These are phyloP conservation scores for Drosophila elegans DNA, from an alignment of 1,140 invertebrate species.

Conservation along the genomic window DNA sequence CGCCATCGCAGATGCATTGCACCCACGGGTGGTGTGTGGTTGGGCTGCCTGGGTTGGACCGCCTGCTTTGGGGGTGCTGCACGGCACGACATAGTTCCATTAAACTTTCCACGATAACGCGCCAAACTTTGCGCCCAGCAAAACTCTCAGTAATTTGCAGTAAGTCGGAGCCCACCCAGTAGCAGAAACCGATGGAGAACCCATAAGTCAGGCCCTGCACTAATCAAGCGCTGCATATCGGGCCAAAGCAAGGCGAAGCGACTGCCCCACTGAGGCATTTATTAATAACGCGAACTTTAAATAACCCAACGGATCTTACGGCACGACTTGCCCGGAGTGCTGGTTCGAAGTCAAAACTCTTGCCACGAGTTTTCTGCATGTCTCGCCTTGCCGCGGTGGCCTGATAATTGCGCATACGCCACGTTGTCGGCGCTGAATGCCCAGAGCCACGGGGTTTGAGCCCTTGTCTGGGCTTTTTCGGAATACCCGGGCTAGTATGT, in stretches of 20 bases:
- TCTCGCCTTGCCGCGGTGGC: slow-evolving; percentile 19
- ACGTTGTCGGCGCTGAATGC: slow-evolving; percentile 9
- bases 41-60: slow-evolving; percentile 14
- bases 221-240: slow-evolving; percentile 71
- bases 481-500: slow-evolving; percentile 22
- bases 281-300: slow-evolving; percentile 76
- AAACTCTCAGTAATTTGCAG: slow-evolving; percentile 67
- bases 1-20: slow-evolving; percentile 21
- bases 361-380: not conserved
- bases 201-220: slow-evolving; percentile 67
- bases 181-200: not conserved
- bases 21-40: slow-evolving; percentile 1
- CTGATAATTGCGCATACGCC: slow-evolving; percentile 54
- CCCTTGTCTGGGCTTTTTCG: slow-evolving; percentile 23
- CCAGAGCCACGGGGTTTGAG: not conserved
- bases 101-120: slow-evolving; percentile 75
- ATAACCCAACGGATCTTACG: slow-evolving; percentile 64
- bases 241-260: slow-evolving; percentile 15
- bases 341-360: slow-evolving; percentile 1
- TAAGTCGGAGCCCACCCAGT: slow-evolving; percentile 21
- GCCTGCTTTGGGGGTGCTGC: slow-evolving; percentile 13
- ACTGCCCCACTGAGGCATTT: slow-evolving; percentile 59
- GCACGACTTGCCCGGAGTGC: slow-evolving; percentile 7
- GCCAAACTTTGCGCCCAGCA: slow-evolving; percentile 66
- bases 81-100: slow-evolving; percentile 75